Evolutionary conservation across 2,113 vertebrate genomes (phyloP), one percentile per base, ranked within the genome.

Genomic region (Motacilla tschutschensis): DNA sequence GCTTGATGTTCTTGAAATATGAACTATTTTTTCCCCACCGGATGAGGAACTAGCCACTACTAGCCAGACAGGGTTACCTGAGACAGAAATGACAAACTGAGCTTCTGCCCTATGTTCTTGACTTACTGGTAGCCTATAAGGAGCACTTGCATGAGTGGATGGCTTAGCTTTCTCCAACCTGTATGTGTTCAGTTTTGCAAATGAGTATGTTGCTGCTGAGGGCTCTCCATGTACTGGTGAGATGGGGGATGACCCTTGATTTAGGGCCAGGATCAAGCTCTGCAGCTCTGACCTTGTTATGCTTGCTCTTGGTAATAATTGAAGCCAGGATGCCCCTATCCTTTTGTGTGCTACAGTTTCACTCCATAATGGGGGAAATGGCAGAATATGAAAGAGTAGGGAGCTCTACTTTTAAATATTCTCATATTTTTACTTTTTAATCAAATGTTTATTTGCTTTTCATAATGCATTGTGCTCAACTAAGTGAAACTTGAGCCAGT

Each of bases 141-240:
- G 19, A 64, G 0, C 10, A 12, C 6, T 28, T 60, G 18, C 9
- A 2, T 25, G 35, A 51, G 9, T n/a, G 44, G 13, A 5, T 64
- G 55, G 18, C 41, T 38, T 54, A 29, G 3, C 19, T 55, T 50
- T 59, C 21, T 40, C 9, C 22, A 57, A 1, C 5, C 43, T 13
- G 5, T 14, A 2, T 58, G 26, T 47, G 43, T 58, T 83, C 33
- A 12, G 8, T 1, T 7, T 41, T 44, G 31, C 36, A 67, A 29
- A 48, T 0, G 3, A 17, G 5, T 1, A 1, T 3, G 0, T 28
- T 88, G 31, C 18, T 1, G 0, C 58, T 33, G 31, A 28, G 38
- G 25, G 20, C 22, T 73, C 12, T 60, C 17, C 0, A 2, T 20
- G 24, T 50, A 40, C 29, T 64, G 12, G 24, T 50, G 53, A 33